Evolutionary conservation across 2,797 vertebrate genomes (phyloP).

Genomic region (Chromobotia macracanthus): DNA sequence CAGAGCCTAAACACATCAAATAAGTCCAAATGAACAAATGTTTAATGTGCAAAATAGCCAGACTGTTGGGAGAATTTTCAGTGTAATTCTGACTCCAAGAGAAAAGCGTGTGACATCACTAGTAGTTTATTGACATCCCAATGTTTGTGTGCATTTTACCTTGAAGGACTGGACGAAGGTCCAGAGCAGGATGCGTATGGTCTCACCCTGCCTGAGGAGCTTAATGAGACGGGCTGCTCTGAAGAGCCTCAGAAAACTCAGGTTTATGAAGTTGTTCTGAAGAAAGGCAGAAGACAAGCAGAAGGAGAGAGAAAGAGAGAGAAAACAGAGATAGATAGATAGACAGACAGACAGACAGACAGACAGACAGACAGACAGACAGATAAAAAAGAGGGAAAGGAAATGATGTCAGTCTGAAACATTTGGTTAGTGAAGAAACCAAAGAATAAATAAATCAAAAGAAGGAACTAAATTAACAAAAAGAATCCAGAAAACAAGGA

Average conservation of each 20-base stretch:
- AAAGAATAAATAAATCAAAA: conserved; percentile 25
- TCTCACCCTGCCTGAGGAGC: too few relatives aligned
- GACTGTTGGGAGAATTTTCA: background rate
- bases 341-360: conserved; percentile 53
- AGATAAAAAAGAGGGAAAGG: conserved; percentile 19
- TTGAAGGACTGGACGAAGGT: conserved; percentile 97
- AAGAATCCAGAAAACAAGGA: conserved; percentile 43
- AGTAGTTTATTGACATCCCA: too few relatives aligned
- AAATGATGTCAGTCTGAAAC: conserved; percentile 8
- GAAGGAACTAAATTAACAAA: conserved; percentile 17
- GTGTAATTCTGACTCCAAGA: background rate
- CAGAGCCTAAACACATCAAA: conserved; percentile 81
- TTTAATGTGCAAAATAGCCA: too few relatives aligned
- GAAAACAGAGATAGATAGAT: conserved; percentile 10
- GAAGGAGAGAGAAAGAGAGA: conserved; percentile 28
- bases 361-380: conserved; percentile 39
- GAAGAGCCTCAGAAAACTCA: too few relatives aligned
- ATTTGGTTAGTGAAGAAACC: conserved; percentile 17
- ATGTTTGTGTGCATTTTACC: conserved; percentile 75
- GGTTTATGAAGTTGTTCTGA: conserved; percentile 94
- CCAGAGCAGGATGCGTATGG: conserved; percentile 96
- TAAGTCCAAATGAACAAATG: background rate
- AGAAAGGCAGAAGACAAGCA: conserved; percentile 12
- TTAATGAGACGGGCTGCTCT: too few relatives aligned
- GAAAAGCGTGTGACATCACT: background rate